Percentiles rank a stretch among this genome's conserved stretches.
phyloP scores from a whole-genome alignment of 2,113 vertebrate genomes.

The Ibidorhyncha struthersii region DNA sequence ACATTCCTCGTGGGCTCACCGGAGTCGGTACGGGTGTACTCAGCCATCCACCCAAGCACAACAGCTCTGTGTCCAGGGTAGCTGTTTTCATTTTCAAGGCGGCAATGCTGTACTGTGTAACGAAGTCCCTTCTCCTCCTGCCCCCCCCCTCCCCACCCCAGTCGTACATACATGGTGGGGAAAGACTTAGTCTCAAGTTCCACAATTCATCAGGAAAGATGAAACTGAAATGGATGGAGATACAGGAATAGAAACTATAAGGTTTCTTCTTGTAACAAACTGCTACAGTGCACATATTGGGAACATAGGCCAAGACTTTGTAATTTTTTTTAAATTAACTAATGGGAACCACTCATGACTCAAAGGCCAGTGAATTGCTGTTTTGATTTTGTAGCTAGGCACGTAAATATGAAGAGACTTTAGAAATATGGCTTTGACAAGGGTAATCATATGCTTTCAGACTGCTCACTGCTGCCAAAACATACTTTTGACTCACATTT shows the following conservation, averaged over 20 bases:
- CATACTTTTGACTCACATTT: not conserved
- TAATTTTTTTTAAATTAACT: not conserved
- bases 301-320: not conserved
- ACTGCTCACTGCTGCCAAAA: not conserved
- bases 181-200: not conserved
- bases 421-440: not conserved
- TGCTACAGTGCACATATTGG: not conserved
- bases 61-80: not conserved
- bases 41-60: not conserved
- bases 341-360: not conserved
- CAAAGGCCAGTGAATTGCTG: not conserved
- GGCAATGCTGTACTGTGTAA: not conserved
- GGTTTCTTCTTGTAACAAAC: not conserved
- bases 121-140: not conserved
- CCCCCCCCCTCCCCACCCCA: too few relatives aligned
- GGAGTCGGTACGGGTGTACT: rapidly evolving
- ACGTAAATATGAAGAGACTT: not conserved
- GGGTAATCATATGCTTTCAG: not conserved
- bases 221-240: not conserved
- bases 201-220: not conserved
- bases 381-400: not conserved
- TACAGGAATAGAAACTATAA: not conserved
- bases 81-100: not conserved
- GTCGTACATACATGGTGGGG: rapidly evolving
- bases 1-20: not conserved